Conservation (phyloP, 2,888 invertebrate species). For the Rosalia funebris region DNA sequence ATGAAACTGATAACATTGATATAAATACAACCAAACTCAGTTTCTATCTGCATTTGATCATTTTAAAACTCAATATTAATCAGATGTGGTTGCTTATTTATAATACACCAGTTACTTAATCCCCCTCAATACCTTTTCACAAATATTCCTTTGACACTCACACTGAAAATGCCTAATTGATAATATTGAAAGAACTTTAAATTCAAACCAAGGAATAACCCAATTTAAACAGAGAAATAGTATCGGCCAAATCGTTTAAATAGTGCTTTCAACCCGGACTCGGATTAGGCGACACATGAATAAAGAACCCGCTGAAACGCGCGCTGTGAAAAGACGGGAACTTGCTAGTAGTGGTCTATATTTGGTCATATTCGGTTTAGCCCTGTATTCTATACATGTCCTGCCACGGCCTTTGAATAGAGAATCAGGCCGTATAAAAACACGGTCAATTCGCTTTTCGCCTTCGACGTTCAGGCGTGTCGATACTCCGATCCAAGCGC, state of each 20-base stretch:
- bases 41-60: no score
- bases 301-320: constrained; percentile 52
- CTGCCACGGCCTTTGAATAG: constrained; percentile 55
- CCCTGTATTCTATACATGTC: constrained; percentile 54
- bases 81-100: no score
- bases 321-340: constrained; percentile 51
- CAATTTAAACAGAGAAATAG: constrained; percentile 38
- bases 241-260: constrained; percentile 31
- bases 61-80: no score
- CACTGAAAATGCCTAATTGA: constrained; percentile 16
- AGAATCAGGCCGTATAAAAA: constrained; percentile 52
- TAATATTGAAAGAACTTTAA: constrained; percentile 23
- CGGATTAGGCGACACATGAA: constrained; percentile 47
- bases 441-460: constrained; percentile 52
- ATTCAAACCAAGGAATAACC: constrained; percentile 25
- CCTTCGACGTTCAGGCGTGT: constrained; percentile 35
- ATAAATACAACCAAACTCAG: no score
- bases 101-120: no score
- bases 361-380: constrained; percentile 53
- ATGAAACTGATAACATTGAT: no score
- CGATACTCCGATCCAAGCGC: no score
- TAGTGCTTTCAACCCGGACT: constrained; percentile 26
- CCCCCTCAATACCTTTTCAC: no score
- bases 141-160: background rate
- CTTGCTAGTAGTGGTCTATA: constrained; percentile 49